Conservation (phyloP, 2,888 invertebrate species). For the Cantharis lateralis region DNA sequence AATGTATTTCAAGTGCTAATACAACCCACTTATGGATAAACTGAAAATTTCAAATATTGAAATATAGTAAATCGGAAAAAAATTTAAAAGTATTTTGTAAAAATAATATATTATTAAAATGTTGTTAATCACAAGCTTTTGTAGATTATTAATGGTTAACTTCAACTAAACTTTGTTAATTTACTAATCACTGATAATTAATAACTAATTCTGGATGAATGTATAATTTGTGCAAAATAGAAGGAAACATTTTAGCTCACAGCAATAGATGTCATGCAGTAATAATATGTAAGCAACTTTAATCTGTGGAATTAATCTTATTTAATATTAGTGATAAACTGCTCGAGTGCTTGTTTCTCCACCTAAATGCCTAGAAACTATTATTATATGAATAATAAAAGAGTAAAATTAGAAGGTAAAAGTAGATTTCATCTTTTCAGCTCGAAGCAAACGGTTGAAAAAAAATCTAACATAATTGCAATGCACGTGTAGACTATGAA, state of each 20-base stretch:
- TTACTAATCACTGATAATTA: not conserved
- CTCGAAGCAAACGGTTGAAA: not conserved
- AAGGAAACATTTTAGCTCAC: not conserved
- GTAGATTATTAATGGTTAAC: not conserved
- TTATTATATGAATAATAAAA: not conserved
- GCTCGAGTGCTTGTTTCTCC: not conserved
- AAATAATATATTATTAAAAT: not conserved
- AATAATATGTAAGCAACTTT: not conserved
- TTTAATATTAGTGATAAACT: not conserved
- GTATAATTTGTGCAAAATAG: slow-evolving; percentile 1
- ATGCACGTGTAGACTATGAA: slow-evolving; percentile 9
- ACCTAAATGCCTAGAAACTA: not conserved
- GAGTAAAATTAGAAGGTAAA: not conserved
- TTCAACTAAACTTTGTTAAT: not conserved
- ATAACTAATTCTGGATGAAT: not conserved
- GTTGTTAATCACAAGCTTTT: not conserved
- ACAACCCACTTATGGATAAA: not conserved
- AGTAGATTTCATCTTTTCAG: not conserved
- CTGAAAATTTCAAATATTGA: not conserved
- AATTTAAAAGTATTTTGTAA: not conserved
- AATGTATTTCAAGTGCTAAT: not conserved
- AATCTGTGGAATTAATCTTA: not conserved
- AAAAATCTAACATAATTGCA: slow-evolving; percentile 8
- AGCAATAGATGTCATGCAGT: not conserved
- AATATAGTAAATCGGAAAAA: not conserved